Percentiles rank a stretch among this genome's conserved stretches.
phyloP scores from a whole-genome alignment of 2,888 invertebrate genomes.

The Aporophyla nigra region DNA sequence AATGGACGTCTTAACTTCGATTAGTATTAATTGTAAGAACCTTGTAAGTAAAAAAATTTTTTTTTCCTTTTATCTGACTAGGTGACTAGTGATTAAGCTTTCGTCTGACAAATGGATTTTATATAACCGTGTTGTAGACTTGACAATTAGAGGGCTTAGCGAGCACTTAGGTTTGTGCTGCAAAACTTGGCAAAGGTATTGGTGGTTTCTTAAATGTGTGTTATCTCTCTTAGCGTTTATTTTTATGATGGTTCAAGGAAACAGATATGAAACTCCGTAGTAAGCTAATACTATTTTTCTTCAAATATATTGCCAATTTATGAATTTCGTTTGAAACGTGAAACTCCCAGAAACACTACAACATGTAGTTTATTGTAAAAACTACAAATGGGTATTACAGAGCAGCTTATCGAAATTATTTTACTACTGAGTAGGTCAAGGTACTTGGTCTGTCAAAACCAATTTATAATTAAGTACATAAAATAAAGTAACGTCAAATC shows the following conservation, averaged over 20 bases:
- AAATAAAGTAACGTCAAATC: conserved; percentile 24
- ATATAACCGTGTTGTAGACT: background rate
- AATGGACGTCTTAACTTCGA: background rate
- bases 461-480: conserved; percentile 23
- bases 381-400: background rate
- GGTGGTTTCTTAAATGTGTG: background rate
- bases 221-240: no score
- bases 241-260: background rate
- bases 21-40: background rate
- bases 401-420: background rate
- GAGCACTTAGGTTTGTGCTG: background rate
- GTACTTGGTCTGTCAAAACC: conserved; percentile 17
- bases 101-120: background rate
- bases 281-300: background rate
- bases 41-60: background rate
- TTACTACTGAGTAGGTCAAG: background rate
- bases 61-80: background rate
- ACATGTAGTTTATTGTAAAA: background rate
- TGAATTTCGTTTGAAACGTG: background rate
- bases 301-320: background rate
- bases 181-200: background rate
- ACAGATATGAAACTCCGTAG: background rate
- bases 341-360: background rate
- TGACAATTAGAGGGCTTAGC: background rate
- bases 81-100: background rate